Evolutionary conservation across 2,797 vertebrate genomes (phyloP).

Genomic region (Pelochelys cantorii): DNA sequence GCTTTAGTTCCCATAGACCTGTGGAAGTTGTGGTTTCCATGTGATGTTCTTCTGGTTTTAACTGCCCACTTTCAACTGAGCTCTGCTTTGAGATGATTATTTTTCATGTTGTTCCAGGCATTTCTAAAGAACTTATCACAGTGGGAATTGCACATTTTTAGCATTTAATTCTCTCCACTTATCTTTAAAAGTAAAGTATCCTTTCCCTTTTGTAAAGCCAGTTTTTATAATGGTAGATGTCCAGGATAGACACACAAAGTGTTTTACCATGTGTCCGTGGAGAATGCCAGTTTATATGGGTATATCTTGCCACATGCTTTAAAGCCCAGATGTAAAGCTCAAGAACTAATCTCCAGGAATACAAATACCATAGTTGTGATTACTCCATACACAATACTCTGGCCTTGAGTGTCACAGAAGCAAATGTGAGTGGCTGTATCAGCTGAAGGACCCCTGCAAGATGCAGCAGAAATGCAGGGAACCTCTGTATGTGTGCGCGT

Average conservation of each 20-base stretch:
- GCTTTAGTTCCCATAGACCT: constrained; percentile 40
- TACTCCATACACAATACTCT: not conserved
- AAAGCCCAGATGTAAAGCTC: not conserved
- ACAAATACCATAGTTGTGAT: not conserved
- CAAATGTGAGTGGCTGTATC: not conserved
- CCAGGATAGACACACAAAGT: constrained; percentile 32
- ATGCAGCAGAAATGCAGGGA: not conserved
- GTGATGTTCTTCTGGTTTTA: constrained; percentile 66
- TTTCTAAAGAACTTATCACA: constrained; percentile 68
- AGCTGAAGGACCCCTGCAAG: rapidly evolving
- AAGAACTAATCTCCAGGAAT: not conserved
- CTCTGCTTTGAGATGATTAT: constrained; percentile 65
- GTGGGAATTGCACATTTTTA: constrained; percentile 35
- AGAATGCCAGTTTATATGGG: not conserved
- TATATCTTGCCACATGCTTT: not conserved
- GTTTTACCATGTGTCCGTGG: not conserved
- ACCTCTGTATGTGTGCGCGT: no score
- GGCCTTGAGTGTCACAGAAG: not conserved
- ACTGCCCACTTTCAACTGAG: constrained; percentile 66
- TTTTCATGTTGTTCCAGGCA: constrained; percentile 68
- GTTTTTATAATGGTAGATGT: constrained; percentile 36
- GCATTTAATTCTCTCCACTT: constrained; percentile 65
- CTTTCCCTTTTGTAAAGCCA: constrained; percentile 30
- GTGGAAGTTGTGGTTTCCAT: constrained; percentile 66
- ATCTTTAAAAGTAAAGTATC: constrained; percentile 52